Percentiles rank a stretch among this genome's conserved stretches.
Conservation (phyloP, 2,797 vertebrate genomes). For the Sebastolobus altivelis region DNA sequence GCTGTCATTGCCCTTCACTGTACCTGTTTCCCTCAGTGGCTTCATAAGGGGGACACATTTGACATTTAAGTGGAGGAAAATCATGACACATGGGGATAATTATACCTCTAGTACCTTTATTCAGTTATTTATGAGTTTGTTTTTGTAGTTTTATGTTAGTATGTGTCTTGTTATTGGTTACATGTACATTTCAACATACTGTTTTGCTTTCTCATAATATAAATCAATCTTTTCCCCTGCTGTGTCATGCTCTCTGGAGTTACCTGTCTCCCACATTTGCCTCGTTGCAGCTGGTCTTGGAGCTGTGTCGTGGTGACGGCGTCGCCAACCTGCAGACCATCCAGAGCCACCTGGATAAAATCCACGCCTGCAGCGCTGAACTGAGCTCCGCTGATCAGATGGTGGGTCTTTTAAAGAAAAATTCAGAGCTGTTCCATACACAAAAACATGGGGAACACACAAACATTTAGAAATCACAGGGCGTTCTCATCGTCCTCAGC, state of each 20-base stretch:
- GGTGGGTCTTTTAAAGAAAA: conserved; percentile 34
- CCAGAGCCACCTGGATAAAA: conserved; percentile 74
- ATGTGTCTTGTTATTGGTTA: not conserved
- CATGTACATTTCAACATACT: not conserved
- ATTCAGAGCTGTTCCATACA: not conserved
- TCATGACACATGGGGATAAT: not conserved
- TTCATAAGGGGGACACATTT: not conserved
- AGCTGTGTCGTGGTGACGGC: conserved; percentile 70
- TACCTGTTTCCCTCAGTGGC: not conserved
- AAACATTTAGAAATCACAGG: not conserved
- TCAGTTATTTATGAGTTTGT: not conserved
- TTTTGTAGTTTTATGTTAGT: not conserved
- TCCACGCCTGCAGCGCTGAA: conserved; percentile 63
- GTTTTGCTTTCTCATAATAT: not conserved
- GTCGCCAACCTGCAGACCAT: conserved; percentile 63
- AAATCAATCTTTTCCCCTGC: not conserved
- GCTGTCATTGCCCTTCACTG: too few species aligned
- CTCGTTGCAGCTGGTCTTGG: conserved; percentile 68
- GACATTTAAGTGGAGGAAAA: not conserved
- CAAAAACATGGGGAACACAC: not conserved
- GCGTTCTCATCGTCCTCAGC: not conserved
- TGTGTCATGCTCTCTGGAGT: not conserved
- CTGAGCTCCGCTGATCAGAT: conserved; percentile 58
- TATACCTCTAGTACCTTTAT: not conserved
- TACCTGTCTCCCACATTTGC: not conserved